These are phyloP conservation scores for Phylloscopus trochilus DNA, from an alignment of 2,113 vertebrate genomes.

Conservation along the genomic window DNA sequence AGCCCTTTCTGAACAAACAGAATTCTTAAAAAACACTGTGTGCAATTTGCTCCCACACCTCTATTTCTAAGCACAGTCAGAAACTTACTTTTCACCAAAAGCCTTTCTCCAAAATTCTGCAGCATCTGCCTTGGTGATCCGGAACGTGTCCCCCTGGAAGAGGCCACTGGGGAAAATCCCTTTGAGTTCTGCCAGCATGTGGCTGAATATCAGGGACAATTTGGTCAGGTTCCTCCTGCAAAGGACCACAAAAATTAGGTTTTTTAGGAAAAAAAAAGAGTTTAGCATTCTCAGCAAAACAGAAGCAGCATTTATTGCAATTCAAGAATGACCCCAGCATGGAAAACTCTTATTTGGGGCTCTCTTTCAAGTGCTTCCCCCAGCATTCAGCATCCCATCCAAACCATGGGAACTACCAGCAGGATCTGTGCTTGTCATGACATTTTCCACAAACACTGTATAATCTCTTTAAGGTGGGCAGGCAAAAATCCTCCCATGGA, in stretches of 20 bases:
- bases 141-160: slow-evolving; percentile 96
- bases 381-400: not conserved
- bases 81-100: slow-evolving; percentile 95
- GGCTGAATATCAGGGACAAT: slow-evolving; percentile 96
- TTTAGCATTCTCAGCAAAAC: not conserved
- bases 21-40: not conserved
- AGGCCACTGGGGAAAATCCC: slow-evolving; percentile 95
- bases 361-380: not conserved
- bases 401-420: not conserved
- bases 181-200: slow-evolving; percentile 98
- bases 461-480: not conserved
- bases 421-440: not conserved
- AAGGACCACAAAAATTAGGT: not conserved
- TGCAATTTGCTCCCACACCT: not conserved
- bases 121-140: slow-evolving; percentile 98
- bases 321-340: not conserved
- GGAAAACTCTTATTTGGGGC: not conserved
- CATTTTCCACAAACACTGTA: not conserved
- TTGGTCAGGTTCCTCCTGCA: slow-evolving; percentile 94
- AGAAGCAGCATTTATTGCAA: not conserved
- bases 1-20: not conserved
- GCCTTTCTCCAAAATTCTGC: slow-evolving; percentile 98
- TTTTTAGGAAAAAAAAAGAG: not conserved
- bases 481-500: not conserved
- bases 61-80: not conserved